Base-by-base conservation (phyloP, 2,113 vertebrate species). In the Opisthocomus hoazin region DNA sequence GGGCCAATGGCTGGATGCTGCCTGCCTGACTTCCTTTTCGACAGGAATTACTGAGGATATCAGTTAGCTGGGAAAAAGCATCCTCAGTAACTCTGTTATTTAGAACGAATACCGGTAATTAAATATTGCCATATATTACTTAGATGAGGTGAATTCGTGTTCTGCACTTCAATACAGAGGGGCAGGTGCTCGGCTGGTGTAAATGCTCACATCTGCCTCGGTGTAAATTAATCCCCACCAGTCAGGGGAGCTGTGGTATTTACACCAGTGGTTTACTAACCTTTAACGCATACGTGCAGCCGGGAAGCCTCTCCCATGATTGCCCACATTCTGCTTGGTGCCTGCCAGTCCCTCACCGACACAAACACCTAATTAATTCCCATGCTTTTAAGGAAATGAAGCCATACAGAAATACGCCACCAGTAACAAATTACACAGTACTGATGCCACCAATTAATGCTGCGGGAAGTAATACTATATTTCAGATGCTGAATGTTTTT, bases 371-470 rank as follows among this genome's bases (percentile, higher is more conserved):
- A 50, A 94, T 95, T 95, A 95, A 96, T 88, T 92, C 91, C 74
- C 30, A 4, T 11, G 95, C 95, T 97, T 94, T 97, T 94, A 95
- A 91, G 94, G 80, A 93, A 96, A 97, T 94, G 82, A 97, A 96
- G 93, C 94, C 81, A 22, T 41, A 76, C 76, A 83, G 94, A 45
- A 86, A 92, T 70, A 48, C 41, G 89, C 79, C 93, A 91, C 79
- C 4, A 23, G 75, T 94, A 96, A 90, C 94, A 96, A 95, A 96
- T 93, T 32, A 87, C 8, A 11, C 32, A 34, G 90, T 48, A 54
- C 84, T 26, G 79, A 81, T 94, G 92, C 90, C 84, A 63, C 92
- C 89, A 39, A 74, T 96, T 88, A 94, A 79, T 90, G 87, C 71
- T 92, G 65, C 48, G 54, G 83, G 85, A 63, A 93, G 68, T 88